Evolutionary conservation across 1,140 invertebrate species (phyloP).

Genomic region (Cherax destructor): DNA sequence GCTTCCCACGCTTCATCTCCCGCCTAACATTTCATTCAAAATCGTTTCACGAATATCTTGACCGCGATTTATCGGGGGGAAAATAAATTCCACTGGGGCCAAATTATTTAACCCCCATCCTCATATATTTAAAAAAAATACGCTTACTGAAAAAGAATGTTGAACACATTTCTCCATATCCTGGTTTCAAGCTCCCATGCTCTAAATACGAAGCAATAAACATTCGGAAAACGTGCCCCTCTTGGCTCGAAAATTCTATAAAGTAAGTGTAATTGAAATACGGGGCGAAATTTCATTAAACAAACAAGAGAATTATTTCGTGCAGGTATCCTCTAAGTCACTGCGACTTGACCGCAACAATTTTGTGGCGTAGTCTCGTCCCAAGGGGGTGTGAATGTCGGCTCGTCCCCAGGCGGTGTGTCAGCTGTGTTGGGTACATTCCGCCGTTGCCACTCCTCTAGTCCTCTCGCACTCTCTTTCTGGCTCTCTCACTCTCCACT

Average conservation of each 20-base stretch:
- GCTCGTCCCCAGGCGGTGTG: slow-evolving; percentile 57
- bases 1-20: not conserved
- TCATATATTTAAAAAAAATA: too few species aligned
- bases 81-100: too few species aligned
- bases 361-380: slow-evolving; percentile 45
- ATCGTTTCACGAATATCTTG: too few species aligned
- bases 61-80: too few species aligned
- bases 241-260: not conserved
- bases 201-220: too few species aligned
- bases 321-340: slow-evolving; percentile 38
- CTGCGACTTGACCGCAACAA: not conserved
- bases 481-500: not conserved
- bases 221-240: too few species aligned
- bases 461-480: not conserved
- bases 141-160: too few species aligned
- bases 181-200: too few species aligned
- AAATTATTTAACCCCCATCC: too few species aligned
- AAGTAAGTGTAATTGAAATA: not conserved
- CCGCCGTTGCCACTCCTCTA: not conserved
- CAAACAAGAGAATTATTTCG: slow-evolving; percentile 28
- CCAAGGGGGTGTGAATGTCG: slow-evolving; percentile 42
- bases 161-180: too few species aligned
- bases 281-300: slow-evolving; percentile 31
- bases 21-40: too few species aligned
- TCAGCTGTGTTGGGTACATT: slow-evolving; percentile 33